Conservation (phyloP, 2,797 vertebrate genomes). For the Poecilia wingei region DNA sequence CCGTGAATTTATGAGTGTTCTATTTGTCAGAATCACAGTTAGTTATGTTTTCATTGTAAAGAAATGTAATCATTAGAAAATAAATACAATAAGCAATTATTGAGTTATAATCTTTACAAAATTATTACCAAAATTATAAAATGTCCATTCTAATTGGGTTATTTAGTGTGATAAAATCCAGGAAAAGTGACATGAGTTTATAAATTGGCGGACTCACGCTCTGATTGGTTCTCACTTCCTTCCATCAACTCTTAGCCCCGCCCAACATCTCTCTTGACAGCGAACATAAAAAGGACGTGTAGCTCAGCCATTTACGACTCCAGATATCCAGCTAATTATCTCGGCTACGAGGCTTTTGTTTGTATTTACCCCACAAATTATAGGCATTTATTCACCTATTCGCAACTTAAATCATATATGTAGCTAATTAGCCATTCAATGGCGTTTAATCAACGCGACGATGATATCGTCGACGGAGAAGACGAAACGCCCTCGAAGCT, state of each 20-base stretch:
- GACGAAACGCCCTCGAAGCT: constrained; percentile 74
- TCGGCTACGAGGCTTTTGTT: not conserved
- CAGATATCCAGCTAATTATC: constrained; percentile 41
- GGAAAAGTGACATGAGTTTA: constrained; percentile 18
- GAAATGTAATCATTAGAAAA: not conserved
- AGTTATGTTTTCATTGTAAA: not conserved
- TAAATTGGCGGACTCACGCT: not conserved
- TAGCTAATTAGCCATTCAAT: constrained; percentile 55
- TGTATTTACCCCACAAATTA: not conserved
- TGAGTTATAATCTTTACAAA: not conserved
- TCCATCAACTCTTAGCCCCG: constrained; percentile 36
- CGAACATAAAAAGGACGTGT: constrained; percentile 43
- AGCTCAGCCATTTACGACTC: constrained; percentile 16
- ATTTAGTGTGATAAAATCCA: not conserved
- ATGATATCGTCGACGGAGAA: constrained; percentile 64
- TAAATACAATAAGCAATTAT: not conserved
- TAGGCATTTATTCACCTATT: not conserved
- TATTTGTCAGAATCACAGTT: not conserved
- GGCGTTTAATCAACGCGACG: constrained; percentile 78
- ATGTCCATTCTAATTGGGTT: not conserved
- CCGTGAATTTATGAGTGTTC: not conserved
- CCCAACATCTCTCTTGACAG: constrained; percentile 49
- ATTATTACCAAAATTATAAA: not conserved
- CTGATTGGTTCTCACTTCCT: constrained; percentile 45
- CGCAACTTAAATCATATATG: constrained; percentile 34